phyloP scores from a whole-genome alignment of 1,140 invertebrate genomes.

The Aphis gossypii region DNA sequence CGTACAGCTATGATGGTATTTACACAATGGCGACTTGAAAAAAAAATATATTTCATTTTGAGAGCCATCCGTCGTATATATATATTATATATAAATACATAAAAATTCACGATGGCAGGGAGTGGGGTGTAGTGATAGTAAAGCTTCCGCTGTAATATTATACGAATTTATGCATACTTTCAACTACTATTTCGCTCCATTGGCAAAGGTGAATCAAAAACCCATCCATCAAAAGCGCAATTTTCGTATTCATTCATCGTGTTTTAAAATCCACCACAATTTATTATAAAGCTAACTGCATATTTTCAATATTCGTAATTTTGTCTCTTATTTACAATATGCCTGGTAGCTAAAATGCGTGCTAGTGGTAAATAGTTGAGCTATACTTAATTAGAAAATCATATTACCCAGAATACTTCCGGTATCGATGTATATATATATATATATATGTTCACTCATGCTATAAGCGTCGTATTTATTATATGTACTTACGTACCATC shows the following conservation, averaged over 20 bases:
- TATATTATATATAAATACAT: background rate
- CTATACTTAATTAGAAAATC: background rate
- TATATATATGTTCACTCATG: background rate
- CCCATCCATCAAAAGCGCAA: constrained; percentile 35
- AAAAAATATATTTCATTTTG: constrained; percentile 42
- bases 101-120: background rate
- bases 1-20: background rate
- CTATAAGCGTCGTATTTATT: background rate
- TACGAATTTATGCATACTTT: constrained; percentile 31
- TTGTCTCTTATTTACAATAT: background rate
- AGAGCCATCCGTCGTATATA: background rate
- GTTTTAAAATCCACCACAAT: background rate
- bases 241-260: background rate
- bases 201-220: constrained; percentile 32
- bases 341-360: too few species aligned
- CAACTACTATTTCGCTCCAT: background rate
- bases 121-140: background rate
- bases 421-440: background rate
- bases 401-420: background rate
- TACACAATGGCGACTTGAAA: background rate
- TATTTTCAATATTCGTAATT: background rate
- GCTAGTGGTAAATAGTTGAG: background rate
- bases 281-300: background rate
- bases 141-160: background rate
- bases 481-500: background rate